Conservation (phyloP, 2,888 invertebrate species). For the Phyllotreta striolata region DNA sequence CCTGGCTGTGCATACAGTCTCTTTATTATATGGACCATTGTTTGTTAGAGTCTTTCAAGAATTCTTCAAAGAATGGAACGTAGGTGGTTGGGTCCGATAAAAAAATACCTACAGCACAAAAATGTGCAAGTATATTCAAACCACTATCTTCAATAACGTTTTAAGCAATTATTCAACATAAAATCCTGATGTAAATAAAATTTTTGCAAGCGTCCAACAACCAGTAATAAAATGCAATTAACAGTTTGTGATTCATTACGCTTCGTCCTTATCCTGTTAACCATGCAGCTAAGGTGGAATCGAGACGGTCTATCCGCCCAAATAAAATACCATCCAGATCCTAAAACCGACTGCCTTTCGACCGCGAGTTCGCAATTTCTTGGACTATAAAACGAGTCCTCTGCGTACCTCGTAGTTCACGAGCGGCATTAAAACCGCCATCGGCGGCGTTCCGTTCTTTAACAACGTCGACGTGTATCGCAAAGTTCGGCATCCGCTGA, state of each 20-base stretch:
- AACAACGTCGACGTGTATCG: conserved; percentile 5
- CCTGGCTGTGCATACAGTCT: neutral
- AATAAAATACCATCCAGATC: conserved; percentile 15
- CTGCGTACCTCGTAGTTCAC: conserved; percentile 18
- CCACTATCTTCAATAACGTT: no score
- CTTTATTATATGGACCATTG: conserved; percentile 11
- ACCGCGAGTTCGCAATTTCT: conserved; percentile 19
- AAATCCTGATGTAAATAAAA: no score
- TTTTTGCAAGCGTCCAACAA: no score
- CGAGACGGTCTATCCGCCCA: conserved; percentile 12
- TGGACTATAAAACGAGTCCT: conserved; percentile 19
- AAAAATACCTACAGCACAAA: no score
- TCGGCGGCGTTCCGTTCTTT: conserved; percentile 7
- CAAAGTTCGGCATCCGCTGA: conserved; percentile 11
- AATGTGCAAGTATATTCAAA: no score
- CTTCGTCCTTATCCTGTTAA: conserved; percentile 15
- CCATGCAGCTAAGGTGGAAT: conserved; percentile 7
- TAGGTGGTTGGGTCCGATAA: no score
- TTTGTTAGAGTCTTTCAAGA: conserved; percentile 7
- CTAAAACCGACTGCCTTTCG: conserved; percentile 12
- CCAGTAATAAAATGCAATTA: conserved; percentile 4
- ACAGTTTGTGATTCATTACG: conserved; percentile 14
- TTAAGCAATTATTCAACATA: no score
- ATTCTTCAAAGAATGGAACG: conserved; percentile 2
- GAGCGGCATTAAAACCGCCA: conserved; percentile 17